These are phyloP conservation scores for Lepidocolaptes lacrymiger DNA, from an alignment of 2,797 vertebrate genomes.

Conservation along the genomic window DNA sequence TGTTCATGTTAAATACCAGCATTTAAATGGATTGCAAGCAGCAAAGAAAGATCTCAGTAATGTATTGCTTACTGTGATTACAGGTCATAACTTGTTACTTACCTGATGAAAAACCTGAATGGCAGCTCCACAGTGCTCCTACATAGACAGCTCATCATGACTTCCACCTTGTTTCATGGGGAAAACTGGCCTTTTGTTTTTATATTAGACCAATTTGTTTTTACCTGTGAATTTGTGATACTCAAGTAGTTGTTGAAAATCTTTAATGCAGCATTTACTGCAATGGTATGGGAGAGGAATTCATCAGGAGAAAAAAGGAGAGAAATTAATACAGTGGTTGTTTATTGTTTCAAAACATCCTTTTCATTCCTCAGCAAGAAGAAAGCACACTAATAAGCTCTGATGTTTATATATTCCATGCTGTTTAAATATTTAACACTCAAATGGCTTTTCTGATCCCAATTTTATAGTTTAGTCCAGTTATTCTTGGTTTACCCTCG, in stretches of 20 bases:
- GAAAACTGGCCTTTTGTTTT: neutral
- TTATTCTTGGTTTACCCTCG: neutral
- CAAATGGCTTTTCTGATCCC: accelerated
- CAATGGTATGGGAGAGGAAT: neutral
- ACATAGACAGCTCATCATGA: neutral
- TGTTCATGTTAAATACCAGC: neutral
- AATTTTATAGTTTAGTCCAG: neutral
- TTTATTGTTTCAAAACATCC: neutral
- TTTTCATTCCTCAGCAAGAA: neutral
- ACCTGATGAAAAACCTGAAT: neutral
- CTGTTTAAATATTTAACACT: neutral
- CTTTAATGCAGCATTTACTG: neutral
- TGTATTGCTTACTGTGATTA: neutral
- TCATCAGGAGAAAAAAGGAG: neutral
- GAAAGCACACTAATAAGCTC: neutral
- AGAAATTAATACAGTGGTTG: accelerated
- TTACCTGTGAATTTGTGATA: neutral
- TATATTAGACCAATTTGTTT: neutral
- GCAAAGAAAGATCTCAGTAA: neutral
- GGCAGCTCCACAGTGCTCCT: neutral
- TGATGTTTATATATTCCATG: neutral
- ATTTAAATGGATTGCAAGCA: neutral
- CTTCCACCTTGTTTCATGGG: neutral
- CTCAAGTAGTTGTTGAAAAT: neutral
- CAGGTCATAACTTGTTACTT: slow-evolving; percentile 18